phyloP scores from a whole-genome alignment of 2,888 invertebrate species.

The Melolontha melolontha region DNA sequence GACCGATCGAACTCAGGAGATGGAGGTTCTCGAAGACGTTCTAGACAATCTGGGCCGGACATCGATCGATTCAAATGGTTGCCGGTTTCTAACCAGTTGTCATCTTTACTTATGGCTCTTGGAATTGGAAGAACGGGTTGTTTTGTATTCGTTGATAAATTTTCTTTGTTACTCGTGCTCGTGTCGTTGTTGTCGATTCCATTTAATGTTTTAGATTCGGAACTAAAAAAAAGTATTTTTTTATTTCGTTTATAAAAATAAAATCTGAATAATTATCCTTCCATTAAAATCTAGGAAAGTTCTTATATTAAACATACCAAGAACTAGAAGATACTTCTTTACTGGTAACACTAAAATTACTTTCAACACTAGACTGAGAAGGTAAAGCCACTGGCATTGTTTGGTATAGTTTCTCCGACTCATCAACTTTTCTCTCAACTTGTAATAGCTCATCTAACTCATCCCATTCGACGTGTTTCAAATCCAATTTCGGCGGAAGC shows the following conservation, averaged over 20 bases:
- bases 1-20: conserved; percentile 61
- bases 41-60: conserved; percentile 71
- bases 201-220: conserved; percentile 33
- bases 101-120: conserved; percentile 60
- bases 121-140: conserved; percentile 14
- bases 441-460: conserved; percentile 78
- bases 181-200: conserved; percentile 17
- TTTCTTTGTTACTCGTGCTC: conserved; percentile 26
- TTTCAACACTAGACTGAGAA: conserved; percentile 68
- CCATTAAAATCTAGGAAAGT: too few relatives aligned
- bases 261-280: too few relatives aligned
- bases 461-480: conserved; percentile 77
- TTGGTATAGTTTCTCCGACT: conserved; percentile 75
- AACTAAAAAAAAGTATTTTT: not conserved
- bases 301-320: conserved; percentile 35
- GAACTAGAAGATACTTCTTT: conserved; percentile 33
- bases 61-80: conserved; percentile 68
- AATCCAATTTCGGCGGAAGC: conserved; percentile 75
- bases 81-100: conserved; percentile 66
- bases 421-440: conserved; percentile 74
- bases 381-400: conserved; percentile 77
- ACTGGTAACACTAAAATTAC: conserved; percentile 51
- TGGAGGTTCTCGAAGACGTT: conserved; percentile 63
- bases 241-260: too few relatives aligned
- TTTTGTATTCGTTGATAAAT: conserved; percentile 28